Evolutionary conservation across 2,888 invertebrate genomes (phyloP).

Genomic region (Amphipoea lucens): DNA sequence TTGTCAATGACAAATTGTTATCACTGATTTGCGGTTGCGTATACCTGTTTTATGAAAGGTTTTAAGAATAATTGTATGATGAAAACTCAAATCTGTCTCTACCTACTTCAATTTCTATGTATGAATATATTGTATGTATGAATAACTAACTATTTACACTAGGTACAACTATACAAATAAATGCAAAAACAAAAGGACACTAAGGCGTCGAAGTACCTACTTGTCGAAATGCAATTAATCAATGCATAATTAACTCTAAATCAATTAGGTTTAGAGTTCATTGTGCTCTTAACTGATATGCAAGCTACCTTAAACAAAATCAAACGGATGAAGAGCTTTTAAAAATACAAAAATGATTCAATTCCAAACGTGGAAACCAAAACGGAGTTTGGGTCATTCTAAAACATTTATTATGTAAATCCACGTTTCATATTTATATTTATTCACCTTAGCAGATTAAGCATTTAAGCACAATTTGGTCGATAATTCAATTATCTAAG

Average conservation of each 20-base stretch:
- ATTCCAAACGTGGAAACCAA: background rate
- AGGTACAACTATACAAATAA: background rate
- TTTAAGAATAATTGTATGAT: background rate
- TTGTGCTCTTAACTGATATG: background rate
- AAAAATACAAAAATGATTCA: background rate
- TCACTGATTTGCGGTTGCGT: background rate
- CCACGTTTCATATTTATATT: slow-evolving; percentile 29
- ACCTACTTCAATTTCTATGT: background rate
- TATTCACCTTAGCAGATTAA: slow-evolving; percentile 36
- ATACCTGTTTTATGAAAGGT: background rate
- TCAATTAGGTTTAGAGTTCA: background rate
- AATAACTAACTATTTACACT: background rate
- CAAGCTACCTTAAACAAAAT: too few relatives aligned
- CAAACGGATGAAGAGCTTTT: background rate
- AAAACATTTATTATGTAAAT: slow-evolving; percentile 5
- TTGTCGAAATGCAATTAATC: background rate
- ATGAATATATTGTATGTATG: background rate
- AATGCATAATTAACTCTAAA: too few relatives aligned
- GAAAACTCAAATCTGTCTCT: background rate
- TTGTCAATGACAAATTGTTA: background rate
- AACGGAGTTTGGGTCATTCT: background rate
- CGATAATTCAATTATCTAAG: slow-evolving; percentile 64
- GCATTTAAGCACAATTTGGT: slow-evolving; percentile 49
- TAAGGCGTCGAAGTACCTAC: background rate
- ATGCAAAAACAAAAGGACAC: background rate